Evolutionary conservation across 2,797 vertebrate genomes (phyloP).

Genomic region (Podarcis siculus): DNA sequence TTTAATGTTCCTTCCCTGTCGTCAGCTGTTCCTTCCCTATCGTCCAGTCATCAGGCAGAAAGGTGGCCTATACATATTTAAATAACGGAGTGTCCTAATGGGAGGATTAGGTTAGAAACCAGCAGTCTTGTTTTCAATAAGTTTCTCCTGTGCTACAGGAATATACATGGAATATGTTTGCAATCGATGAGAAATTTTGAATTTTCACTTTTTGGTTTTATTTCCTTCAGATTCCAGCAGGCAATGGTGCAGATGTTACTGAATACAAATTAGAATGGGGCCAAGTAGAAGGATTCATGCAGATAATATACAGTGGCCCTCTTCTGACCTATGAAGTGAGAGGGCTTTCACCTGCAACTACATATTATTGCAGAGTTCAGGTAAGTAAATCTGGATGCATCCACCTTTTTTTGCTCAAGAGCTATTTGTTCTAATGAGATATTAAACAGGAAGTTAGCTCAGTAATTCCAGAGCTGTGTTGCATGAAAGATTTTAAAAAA

Average conservation of each 20-base stretch:
- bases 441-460: background rate
- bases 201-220: background rate
- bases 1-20: too few relatives aligned
- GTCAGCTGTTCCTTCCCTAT: background rate
- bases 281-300: constrained; percentile 75
- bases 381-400: constrained; percentile 61
- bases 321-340: constrained; percentile 80
- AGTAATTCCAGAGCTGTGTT: background rate
- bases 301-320: constrained; percentile 77
- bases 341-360: constrained; percentile 80
- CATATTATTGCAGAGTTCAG: constrained; percentile 84
- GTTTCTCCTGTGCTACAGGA: rapidly evolving
- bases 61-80: background rate
- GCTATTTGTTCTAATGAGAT: background rate
- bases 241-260: constrained; percentile 79
- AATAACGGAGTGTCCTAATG: too few relatives aligned
- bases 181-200: background rate
- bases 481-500: background rate
- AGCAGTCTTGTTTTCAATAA: background rate
- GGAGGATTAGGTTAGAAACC: background rate
- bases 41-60: background rate
- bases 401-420: background rate
- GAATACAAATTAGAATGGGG: constrained; percentile 83
- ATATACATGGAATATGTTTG: rapidly evolving
- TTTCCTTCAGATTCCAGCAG: constrained; percentile 71